Evolutionary conservation across 2,797 vertebrate genomes (phyloP).

Genomic region (Pelodytes ibericus): DNA sequence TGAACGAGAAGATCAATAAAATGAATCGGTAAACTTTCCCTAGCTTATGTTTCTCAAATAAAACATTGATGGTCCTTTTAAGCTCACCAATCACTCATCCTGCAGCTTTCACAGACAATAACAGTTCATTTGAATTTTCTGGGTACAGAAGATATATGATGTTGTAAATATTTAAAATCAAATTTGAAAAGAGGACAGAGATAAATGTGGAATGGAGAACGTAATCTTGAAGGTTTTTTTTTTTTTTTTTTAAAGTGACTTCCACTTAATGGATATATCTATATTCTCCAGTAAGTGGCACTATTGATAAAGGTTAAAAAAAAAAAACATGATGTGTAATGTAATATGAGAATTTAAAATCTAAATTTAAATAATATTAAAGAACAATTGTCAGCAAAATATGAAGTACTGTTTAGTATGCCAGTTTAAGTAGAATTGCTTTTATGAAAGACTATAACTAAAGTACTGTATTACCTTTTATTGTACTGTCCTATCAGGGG

Average conservation of each 20-base stretch:
- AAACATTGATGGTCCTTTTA: conserved; percentile 99
- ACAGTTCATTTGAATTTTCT: conserved; percentile 97
- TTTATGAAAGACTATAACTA: too few species aligned
- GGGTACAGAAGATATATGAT: conserved; percentile 95
- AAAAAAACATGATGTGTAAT: not conserved
- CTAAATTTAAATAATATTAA: too few species aligned
- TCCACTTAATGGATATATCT: conserved; percentile 53
- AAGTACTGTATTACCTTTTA: too few species aligned
- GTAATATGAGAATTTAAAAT: too few species aligned
- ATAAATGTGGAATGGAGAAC: conserved; percentile 84
- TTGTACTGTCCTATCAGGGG: too few species aligned
- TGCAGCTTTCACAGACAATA: conserved; percentile 93
- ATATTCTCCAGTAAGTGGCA: conserved; percentile 66
- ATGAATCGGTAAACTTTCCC: conserved; percentile 69
- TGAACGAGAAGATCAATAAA: conserved; percentile 65
- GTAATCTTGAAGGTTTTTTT: conserved; percentile 75
- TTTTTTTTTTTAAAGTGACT: conserved; percentile 64
- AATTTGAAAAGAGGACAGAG: conserved; percentile 99
- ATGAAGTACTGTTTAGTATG: too few species aligned
- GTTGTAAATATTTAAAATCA: conserved; percentile 99
- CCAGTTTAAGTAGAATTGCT: too few species aligned
- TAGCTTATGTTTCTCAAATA: conserved; percentile 94
- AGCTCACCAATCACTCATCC: conserved; percentile 93
- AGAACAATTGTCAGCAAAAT: too few species aligned
- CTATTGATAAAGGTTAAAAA: conserved; percentile 60